Evolutionary conservation across 2,113 vertebrate species (phyloP).

Genomic region (Dipodomys stephensi): DNA sequence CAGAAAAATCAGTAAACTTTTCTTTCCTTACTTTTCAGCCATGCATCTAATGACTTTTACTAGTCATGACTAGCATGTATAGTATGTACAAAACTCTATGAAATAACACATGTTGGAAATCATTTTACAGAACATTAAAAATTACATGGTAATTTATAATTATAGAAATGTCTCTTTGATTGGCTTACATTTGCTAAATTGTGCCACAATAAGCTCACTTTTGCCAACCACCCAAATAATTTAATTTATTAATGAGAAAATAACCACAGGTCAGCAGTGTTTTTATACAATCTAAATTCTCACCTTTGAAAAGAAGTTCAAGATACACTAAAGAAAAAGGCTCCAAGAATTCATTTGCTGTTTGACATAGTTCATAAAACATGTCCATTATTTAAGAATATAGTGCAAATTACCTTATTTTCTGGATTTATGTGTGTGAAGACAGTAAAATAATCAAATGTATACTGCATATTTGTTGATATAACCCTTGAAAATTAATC

Average conservation of each 20-base stretch:
- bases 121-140: not conserved
- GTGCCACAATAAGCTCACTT: constrained; percentile 25
- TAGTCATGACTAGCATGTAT: not conserved
- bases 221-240: not conserved
- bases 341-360: not conserved
- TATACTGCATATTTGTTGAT: not conserved
- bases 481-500: not conserved
- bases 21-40: not conserved
- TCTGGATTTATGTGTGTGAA: not conserved
- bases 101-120: constrained; percentile 1
- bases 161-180: not conserved
- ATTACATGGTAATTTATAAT: not conserved
- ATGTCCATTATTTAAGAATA: not conserved
- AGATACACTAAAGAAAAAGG: not conserved
- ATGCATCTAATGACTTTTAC: not conserved
- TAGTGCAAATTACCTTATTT: not conserved
- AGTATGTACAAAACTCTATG: not conserved
- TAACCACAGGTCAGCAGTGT: not conserved
- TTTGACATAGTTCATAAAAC: constrained; percentile 27
- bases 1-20: not conserved
- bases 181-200: not conserved
- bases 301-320: constrained; percentile 32
- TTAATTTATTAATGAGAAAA: not conserved
- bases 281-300: not conserved
- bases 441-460: not conserved